phyloP scores from a whole-genome alignment of 2,797 vertebrate genomes.

The Hemitrygon akajei region DNA sequence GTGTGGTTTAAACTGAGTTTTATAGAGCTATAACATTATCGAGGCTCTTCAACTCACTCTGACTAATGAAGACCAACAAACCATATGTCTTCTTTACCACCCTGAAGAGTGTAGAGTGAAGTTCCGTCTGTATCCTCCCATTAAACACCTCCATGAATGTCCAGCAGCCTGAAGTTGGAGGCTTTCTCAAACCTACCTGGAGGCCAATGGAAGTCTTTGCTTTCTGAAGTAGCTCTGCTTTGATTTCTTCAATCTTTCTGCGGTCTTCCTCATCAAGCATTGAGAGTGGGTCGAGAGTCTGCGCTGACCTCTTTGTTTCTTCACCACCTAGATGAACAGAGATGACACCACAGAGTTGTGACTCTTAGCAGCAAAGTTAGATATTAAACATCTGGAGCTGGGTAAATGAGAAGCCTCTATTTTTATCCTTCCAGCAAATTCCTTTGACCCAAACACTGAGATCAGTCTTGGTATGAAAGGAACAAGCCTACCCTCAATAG shows the following conservation, averaged over 20 bases:
- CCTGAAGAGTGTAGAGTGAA: not conserved
- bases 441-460: not conserved
- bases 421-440: not conserved
- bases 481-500: too few species aligned
- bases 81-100: too few species aligned
- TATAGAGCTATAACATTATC: too few species aligned
- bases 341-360: not conserved
- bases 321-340: conserved; percentile 61
- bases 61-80: too few species aligned
- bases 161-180: not conserved
- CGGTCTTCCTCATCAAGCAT: conserved; percentile 65
- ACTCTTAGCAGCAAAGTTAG: not conserved
- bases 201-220: conserved; percentile 38
- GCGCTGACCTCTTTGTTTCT: conserved; percentile 62
- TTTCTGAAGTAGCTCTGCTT: conserved; percentile 63
- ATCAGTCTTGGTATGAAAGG: too few species aligned
- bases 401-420: not conserved
- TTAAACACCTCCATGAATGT: not conserved
- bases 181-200: not conserved
- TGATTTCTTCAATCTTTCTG: conserved; percentile 69
- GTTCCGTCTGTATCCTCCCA: not conserved
- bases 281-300: conserved; percentile 49
- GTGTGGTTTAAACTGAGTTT: too few species aligned
- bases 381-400: not conserved
- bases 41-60: too few species aligned